phyloP scores from a whole-genome alignment of 2,888 invertebrate genomes.

The Tetragnatha montana region DNA sequence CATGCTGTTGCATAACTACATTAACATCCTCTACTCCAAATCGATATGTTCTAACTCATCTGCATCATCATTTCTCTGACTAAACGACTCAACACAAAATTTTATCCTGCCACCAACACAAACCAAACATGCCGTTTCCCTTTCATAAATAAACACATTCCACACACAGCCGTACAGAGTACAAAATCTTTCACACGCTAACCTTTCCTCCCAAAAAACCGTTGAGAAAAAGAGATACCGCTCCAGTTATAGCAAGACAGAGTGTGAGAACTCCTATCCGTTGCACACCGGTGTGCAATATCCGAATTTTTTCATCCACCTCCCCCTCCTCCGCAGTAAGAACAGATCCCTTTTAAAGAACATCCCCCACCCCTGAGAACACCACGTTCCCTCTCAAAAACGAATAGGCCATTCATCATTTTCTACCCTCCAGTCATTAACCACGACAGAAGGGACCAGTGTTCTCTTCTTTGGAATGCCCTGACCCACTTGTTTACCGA shows the following conservation, averaged over 20 bases:
- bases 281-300: background rate
- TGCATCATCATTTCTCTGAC: no score
- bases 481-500: conserved; percentile 26
- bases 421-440: conserved; percentile 64
- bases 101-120: no score
- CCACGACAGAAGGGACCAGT: conserved; percentile 41
- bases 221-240: background rate
- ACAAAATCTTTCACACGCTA: background rate
- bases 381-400: background rate
- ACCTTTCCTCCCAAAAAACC: background rate
- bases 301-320: no score
- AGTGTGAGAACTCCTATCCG: background rate
- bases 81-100: no score
- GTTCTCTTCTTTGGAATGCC: conserved; percentile 28
- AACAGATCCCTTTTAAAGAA: background rate
- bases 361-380: conserved; percentile 15
- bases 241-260: background rate
- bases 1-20: no score
- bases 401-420: conserved; percentile 50
- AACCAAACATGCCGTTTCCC: no score
- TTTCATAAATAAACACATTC: no score
- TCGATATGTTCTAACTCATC: no score
- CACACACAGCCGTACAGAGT: no score
- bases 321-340: background rate
- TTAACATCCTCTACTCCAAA: no score